Conservation (phyloP, 2,797 vertebrate species). For the Arrhamphus sclerolepis region DNA sequence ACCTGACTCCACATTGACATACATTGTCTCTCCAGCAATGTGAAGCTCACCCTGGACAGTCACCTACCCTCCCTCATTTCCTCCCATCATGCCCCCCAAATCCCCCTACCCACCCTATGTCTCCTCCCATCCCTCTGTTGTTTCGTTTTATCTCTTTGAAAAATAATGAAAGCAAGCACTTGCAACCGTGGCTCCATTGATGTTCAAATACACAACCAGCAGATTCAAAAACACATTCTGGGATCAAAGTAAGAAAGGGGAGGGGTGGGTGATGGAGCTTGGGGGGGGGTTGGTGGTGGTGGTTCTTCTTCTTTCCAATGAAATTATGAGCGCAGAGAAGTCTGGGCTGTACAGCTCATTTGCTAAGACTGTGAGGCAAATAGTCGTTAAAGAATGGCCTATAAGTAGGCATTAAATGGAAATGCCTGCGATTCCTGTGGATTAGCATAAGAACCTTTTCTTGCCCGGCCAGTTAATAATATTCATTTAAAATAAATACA, state of each 20-base stretch:
- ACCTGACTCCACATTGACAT: conserved; percentile 78
- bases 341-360: conserved; percentile 85
- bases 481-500: conserved; percentile 83
- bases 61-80: conserved; percentile 55
- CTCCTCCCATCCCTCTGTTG: conserved; percentile 73
- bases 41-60: conserved; percentile 68
- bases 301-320: conserved; percentile 82
- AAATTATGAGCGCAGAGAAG: conserved; percentile 84
- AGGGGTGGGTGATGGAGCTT: neutral
- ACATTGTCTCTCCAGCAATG: conserved; percentile 78
- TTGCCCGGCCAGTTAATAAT: conserved; percentile 84
- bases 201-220: conserved; percentile 93
- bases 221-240: conserved; percentile 88
- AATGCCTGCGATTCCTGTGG: conserved; percentile 84
- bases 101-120: neutral
- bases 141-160: conserved; percentile 88
- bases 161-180: conserved; percentile 95
- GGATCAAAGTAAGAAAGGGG: conserved; percentile 89
- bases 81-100: conserved; percentile 27
- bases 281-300: conserved; percentile 1
- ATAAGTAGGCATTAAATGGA: conserved; percentile 81
- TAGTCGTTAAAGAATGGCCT: conserved; percentile 83
- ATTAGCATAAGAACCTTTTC: conserved; percentile 86
- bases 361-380: conserved; percentile 86
- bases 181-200: conserved; percentile 89